phyloP scores from a whole-genome alignment of 2,888 invertebrate species.

The Xestia rhomboidea region DNA sequence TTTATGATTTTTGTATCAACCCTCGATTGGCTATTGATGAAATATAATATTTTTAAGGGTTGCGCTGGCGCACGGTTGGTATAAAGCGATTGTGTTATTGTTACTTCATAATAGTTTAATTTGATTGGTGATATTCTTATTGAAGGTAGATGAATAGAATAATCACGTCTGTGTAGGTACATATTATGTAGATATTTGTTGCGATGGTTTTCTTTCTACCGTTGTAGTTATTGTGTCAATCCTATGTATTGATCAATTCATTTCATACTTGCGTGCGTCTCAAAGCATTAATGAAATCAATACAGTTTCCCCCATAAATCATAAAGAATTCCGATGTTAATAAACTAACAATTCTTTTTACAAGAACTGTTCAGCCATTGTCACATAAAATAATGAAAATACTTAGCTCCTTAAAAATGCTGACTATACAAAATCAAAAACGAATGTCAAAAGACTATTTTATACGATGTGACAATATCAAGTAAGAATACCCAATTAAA shows the following conservation, averaged over 20 bases:
- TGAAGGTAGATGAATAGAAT: slow-evolving; percentile 62
- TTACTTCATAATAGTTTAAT: slow-evolving; percentile 65
- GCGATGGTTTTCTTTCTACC: background rate
- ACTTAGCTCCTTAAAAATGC: slow-evolving; percentile 2
- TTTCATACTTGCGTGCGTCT: background rate
- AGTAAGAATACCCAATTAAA: slow-evolving; percentile 45
- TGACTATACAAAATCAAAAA: slow-evolving; percentile 36
- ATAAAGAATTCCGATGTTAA: background rate
- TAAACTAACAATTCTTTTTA: background rate
- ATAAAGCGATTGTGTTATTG: slow-evolving; percentile 77
- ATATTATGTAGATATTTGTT: slow-evolving; percentile 13
- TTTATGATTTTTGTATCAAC: slow-evolving; percentile 79
- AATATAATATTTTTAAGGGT: slow-evolving; percentile 88
- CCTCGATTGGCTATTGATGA: slow-evolving; percentile 75
- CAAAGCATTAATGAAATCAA: background rate
- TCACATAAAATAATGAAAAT: background rate
- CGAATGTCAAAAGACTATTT: background rate
- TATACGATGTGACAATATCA: slow-evolving; percentile 28
- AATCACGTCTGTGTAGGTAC: slow-evolving; percentile 34
- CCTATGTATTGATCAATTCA: slow-evolving; percentile 8
- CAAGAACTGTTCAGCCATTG: background rate
- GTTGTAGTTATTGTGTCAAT: background rate
- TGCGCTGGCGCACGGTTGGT: slow-evolving; percentile 63
- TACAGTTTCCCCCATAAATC: background rate
- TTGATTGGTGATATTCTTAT: slow-evolving; percentile 68